Evolutionary conservation across 2,113 vertebrate genomes (phyloP).

Genomic region (Melanocharis versteri): DNA sequence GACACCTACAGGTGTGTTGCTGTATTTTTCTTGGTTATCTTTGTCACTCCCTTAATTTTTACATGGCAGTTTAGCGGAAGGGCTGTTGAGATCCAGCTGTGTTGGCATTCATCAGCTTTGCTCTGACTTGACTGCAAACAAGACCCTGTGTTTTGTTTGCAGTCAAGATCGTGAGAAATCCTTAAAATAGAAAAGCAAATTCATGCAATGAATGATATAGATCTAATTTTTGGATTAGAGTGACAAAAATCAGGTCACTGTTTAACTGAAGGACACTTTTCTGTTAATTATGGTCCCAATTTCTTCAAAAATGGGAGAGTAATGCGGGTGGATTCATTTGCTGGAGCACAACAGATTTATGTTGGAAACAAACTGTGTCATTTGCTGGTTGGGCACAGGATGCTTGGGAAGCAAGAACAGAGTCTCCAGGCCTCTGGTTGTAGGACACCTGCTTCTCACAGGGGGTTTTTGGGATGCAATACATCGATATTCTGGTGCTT

Average conservation of each 20-base stretch:
- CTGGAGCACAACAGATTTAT: background rate
- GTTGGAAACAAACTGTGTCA: background rate
- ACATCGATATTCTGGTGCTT: background rate
- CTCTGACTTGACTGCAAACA: slow-evolving; percentile 24
- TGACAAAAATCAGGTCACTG: background rate
- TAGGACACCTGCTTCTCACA: background rate
- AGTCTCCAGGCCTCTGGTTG: background rate
- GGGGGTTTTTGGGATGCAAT: background rate
- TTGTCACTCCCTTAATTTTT: background rate
- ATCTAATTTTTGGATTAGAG: background rate
- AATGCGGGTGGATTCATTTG: background rate
- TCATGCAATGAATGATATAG: background rate
- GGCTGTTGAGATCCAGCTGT: slow-evolving; percentile 50
- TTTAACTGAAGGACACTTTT: background rate
- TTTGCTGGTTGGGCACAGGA: background rate
- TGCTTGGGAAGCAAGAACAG: background rate
- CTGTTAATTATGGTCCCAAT: background rate
- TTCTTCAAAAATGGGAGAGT: background rate
- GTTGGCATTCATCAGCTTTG: slow-evolving; percentile 29
- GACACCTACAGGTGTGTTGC: background rate
- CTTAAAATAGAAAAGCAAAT: background rate
- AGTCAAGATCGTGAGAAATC: background rate
- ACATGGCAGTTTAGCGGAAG: background rate
- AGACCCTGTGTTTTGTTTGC: background rate
- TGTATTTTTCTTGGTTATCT: slow-evolving; percentile 3